phyloP scores from a whole-genome alignment of 2,888 invertebrate genomes.

The Neoascia interrupta region DNA sequence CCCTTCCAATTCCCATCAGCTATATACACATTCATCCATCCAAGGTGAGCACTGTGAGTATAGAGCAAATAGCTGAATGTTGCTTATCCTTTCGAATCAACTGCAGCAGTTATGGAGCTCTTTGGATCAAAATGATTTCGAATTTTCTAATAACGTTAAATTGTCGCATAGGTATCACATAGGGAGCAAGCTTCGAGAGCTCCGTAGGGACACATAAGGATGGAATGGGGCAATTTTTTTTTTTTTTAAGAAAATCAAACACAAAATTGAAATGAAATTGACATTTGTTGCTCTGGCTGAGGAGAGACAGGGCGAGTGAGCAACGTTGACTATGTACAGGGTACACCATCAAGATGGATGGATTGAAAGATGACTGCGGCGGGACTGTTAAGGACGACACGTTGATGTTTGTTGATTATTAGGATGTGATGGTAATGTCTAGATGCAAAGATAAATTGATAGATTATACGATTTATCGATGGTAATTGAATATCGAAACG shows the following conservation, averaged over 20 bases:
- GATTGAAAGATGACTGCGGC: slow-evolving; percentile 19
- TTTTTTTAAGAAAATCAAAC: slow-evolving; percentile 43
- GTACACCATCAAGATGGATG: no score
- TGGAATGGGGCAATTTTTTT: slow-evolving; percentile 19
- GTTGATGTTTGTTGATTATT: slow-evolving; percentile 59
- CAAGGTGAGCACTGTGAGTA: background rate
- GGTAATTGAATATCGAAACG: slow-evolving; percentile 67
- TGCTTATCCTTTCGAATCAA: slow-evolving; percentile 6
- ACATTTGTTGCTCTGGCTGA: slow-evolving; percentile 25
- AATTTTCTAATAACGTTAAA: slow-evolving; percentile 59
- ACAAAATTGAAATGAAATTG: slow-evolving; percentile 58
- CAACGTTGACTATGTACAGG: no score
- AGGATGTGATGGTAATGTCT: slow-evolving; percentile 59
- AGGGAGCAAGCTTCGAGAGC: background rate
- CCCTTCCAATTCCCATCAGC: no score
- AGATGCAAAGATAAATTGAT: slow-evolving; percentile 65
- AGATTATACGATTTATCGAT: slow-evolving; percentile 62
- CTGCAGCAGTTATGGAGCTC: slow-evolving; percentile 25
- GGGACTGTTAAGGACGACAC: no score
- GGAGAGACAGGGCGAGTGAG: background rate
- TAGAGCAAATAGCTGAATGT: slow-evolving; percentile 19
- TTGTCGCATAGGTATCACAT: background rate
- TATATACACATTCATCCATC: no score
- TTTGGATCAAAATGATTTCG: slow-evolving; percentile 40
- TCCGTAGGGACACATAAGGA: no score